These are phyloP conservation scores for Subacronicta megacephala DNA, from an alignment of 2,888 invertebrate species.

Conservation along the genomic window DNA sequence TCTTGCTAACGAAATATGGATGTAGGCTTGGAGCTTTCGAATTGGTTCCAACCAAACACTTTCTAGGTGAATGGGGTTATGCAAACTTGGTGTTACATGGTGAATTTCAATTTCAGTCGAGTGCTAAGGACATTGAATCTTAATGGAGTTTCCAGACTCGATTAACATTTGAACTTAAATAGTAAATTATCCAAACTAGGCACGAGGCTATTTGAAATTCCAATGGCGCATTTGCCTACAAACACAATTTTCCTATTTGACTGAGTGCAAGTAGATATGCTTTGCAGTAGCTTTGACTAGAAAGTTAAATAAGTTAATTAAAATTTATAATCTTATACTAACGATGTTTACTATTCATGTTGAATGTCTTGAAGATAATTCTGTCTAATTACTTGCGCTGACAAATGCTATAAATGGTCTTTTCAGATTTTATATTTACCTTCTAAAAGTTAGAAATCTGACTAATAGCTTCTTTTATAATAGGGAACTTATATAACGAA, in stretches of 20 bases:
- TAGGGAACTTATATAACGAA: too few relatives aligned
- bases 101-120: constrained; percentile 84
- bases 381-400: constrained; percentile 19
- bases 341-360: constrained; percentile 20
- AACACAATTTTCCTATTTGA: constrained; percentile 51
- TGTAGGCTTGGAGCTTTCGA: constrained; percentile 85
- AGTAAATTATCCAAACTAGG: constrained; percentile 54
- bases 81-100: constrained; percentile 84
- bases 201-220: constrained; percentile 55
- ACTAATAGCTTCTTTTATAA: too few relatives aligned
- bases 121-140: constrained; percentile 69
- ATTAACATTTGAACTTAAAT: constrained; percentile 61
- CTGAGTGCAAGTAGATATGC: constrained; percentile 24
- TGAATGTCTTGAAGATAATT: constrained; percentile 26
- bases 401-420: neutral
- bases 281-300: constrained; percentile 38
- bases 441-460: neutral
- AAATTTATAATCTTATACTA: constrained; percentile 39
- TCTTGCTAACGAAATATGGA: constrained; percentile 82
- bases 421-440: constrained; percentile 3
- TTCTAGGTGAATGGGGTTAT: constrained; percentile 85
- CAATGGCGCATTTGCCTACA: constrained; percentile 50
- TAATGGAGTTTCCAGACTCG: constrained; percentile 69
- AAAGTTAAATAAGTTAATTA: constrained; percentile 47
- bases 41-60: constrained; percentile 79